Evolutionary conservation across 2,888 invertebrate genomes (phyloP), one percentile per base, ranked within the genome.

Genomic region (Papilio demoleus): DNA sequence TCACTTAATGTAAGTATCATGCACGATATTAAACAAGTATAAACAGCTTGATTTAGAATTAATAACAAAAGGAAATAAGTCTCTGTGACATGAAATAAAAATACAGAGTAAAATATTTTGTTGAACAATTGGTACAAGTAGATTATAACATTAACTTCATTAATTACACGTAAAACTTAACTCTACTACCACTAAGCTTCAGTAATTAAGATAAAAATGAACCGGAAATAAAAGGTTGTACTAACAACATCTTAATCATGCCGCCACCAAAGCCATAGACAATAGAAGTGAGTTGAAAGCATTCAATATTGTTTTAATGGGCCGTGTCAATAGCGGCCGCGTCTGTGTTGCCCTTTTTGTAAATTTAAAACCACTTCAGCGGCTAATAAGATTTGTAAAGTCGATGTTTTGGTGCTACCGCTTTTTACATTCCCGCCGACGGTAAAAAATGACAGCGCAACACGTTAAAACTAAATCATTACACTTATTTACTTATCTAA

Each of bases 381-480:
- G 76, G 79, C 86, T 91, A 92, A 92, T 90, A 86, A 91, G 90
- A 88, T 90, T 81, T 84, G 92, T 92, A 92, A 92, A 92, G 90
- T 83, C 84, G 85, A 86, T 80, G 78, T 83, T 83, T 85, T 81
- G 76, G 73, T 74, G 74, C 66, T 71, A 70, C 69, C 65, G 66
- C 56, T 58, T 65, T 68, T 70, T 65, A 11, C 38, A 17, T 65
- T 65, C 62, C 40, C 38, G 6, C 24, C 38, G 31, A 31, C 58
- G 63, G 47, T 59, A 59, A 50, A 38, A 45, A 59, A 34, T 68
- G 47, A 47, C 12, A 58, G 42, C 34, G 47, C 59, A 59, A 64
- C 19, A 45, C 19, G 42, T 45, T 45, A 45, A 45, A 45, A 45
- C 9, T 45, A 45, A 45, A 19, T 45, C 9, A 19, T 45, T 45